Evolutionary conservation across 2,888 invertebrate genomes (phyloP).

Genomic region (Metopia argyrocephala): DNA sequence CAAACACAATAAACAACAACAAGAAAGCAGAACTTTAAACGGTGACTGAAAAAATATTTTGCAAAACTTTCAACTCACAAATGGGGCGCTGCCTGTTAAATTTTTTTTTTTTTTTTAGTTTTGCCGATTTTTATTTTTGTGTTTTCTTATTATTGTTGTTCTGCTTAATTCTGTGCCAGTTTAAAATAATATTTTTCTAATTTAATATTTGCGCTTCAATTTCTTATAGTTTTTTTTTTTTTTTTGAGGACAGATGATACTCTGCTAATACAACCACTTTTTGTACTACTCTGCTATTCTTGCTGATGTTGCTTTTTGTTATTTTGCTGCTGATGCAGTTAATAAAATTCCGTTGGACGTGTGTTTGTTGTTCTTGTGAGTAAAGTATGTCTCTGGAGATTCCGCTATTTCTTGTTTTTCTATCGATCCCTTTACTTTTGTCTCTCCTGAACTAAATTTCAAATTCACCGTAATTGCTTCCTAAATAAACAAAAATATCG

Average conservation of each 20-base stretch:
- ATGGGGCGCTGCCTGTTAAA: conserved; percentile 48
- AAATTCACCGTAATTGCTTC: conserved; percentile 5
- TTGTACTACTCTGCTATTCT: not conserved
- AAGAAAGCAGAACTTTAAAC: not conserved
- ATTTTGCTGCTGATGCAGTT: not conserved
- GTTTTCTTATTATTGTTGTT: not conserved
- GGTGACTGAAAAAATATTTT: not conserved
- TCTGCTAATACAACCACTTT: not conserved
- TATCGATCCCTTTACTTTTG: not conserved
- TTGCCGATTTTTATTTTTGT: not conserved
- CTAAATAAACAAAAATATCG: not conserved
- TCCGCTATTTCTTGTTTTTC: conserved; percentile 5
- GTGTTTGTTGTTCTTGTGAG: not conserved
- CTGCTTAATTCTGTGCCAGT: not conserved
- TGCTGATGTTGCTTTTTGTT: not conserved
- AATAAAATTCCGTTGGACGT: not conserved
- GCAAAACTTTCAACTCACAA: conserved; percentile 9
- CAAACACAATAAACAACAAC: not conserved
- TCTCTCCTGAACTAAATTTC: conserved; percentile 2
- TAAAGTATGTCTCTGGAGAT: not conserved
- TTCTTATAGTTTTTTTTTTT: not conserved
- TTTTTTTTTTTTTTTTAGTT: conserved; percentile 10
- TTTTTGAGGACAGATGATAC: not conserved
- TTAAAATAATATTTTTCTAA: not conserved
- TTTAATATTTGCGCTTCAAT: conserved; percentile 31